phyloP scores from a whole-genome alignment of 2,797 vertebrate species.

The Sebastes aleutianus region DNA sequence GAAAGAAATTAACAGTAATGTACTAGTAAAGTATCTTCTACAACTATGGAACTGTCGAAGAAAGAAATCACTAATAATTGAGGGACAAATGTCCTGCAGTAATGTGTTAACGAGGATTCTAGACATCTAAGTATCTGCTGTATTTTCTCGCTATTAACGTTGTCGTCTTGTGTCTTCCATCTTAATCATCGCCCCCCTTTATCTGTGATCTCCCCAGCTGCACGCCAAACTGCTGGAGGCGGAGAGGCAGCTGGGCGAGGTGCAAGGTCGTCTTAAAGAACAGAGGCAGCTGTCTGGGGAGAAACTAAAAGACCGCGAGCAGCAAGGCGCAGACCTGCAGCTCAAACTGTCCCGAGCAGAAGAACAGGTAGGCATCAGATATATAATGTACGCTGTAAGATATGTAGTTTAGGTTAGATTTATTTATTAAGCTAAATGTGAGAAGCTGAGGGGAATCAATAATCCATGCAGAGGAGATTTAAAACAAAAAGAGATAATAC shows the following conservation, averaged over 20 bases:
- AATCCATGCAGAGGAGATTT: neutral
- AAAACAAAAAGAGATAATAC: neutral
- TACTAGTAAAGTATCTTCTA: neutral
- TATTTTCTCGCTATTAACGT: neutral
- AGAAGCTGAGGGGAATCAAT: neutral
- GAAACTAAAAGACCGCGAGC: constrained; percentile 96
- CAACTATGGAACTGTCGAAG: neutral
- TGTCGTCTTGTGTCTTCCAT: neutral
- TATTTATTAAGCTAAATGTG: neutral
- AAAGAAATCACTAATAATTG: neutral
- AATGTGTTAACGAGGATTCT: neutral
- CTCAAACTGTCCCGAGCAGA: constrained; percentile 94
- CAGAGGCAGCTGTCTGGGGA: constrained; percentile 97
- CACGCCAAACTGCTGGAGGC: constrained; percentile 94
- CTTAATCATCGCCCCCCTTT: neutral
- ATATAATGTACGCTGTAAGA: neutral
- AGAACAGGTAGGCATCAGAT: constrained; percentile 86
- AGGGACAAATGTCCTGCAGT: neutral
- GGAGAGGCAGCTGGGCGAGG: constrained; percentile 93
- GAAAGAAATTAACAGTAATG: neutral
- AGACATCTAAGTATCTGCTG: neutral
- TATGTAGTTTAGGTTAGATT: neutral
- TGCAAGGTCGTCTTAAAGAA: constrained; percentile 94
- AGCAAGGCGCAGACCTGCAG: constrained; percentile 93
- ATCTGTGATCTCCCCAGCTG: constrained; percentile 79